phyloP scores from a whole-genome alignment of 1,140 invertebrate genomes.

The Listronotus oregonensis region DNA sequence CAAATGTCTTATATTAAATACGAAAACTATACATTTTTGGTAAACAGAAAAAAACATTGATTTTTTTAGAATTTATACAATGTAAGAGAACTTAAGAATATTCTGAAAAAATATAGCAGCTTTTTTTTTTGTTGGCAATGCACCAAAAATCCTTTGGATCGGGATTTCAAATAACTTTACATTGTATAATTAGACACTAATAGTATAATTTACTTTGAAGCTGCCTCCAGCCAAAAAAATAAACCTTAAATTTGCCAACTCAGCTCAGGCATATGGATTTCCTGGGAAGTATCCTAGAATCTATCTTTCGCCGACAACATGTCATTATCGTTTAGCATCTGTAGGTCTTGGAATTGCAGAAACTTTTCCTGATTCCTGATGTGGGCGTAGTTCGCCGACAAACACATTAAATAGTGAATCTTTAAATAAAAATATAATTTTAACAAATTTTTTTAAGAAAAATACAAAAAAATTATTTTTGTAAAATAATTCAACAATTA shows the following conservation, averaged over 20 bases:
- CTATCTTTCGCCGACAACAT: constrained; percentile 75
- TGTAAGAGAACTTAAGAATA: no score
- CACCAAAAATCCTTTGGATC: no score
- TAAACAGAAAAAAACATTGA: no score
- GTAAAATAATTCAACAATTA: neutral
- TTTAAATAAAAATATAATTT: constrained; percentile 54
- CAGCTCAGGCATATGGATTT: constrained; percentile 60
- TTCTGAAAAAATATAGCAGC: no score
- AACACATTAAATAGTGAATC: constrained; percentile 92
- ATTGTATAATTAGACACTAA: neutral
- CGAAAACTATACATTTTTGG: neutral
- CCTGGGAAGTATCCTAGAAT: constrained; percentile 81
- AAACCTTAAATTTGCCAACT: constrained; percentile 36
- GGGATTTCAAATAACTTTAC: no score
- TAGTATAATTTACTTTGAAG: neutral
- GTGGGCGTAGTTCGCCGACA: constrained; percentile 94
- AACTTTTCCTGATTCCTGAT: constrained; percentile 93
- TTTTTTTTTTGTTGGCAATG: no score
- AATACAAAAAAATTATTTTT: no score
- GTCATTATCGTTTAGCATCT: constrained; percentile 81
- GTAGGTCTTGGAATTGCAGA: constrained; percentile 87
- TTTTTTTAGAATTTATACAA: no score
- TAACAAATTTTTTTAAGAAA: no score
- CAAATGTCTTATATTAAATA: neutral
- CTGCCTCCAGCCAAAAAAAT: neutral